These are phyloP conservation scores for Psococerastis gibbosa DNA, from an alignment of 2,888 invertebrate species.

Conservation along the genomic window DNA sequence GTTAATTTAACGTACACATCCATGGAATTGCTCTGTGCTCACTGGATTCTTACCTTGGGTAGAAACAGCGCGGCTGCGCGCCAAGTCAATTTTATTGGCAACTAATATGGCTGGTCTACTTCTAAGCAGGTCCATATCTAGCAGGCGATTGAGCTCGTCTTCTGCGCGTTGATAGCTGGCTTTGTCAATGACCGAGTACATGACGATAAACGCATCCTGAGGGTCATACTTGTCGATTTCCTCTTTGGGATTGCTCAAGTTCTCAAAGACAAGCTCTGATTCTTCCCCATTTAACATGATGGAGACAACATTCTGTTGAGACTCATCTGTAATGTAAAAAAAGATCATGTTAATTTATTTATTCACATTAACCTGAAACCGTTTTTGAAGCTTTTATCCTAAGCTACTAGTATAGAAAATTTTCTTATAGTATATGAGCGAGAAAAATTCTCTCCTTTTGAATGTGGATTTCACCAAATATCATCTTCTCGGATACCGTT, in stretches of 20 bases:
- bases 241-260: constrained; percentile 51
- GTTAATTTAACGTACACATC: too few relatives aligned
- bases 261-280: constrained; percentile 75
- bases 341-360: too few relatives aligned
- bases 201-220: constrained; percentile 57
- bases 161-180: constrained; percentile 70
- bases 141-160: constrained; percentile 53
- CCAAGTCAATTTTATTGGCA: constrained; percentile 87
- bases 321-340: constrained; percentile 34
- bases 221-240: constrained; percentile 15
- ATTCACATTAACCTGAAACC: too few relatives aligned
- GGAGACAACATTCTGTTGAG: constrained; percentile 69
- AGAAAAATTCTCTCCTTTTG: too few relatives aligned
- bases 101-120: constrained; percentile 68
- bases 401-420: too few relatives aligned
- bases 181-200: constrained; percentile 84
- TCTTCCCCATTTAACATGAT: constrained; percentile 87
- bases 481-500: too few relatives aligned
- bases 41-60: too few relatives aligned
- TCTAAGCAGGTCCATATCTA: constrained; percentile 58
- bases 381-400: too few relatives aligned
- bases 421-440: too few relatives aligned
- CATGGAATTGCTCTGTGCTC: too few relatives aligned
- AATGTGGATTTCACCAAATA: too few relatives aligned
- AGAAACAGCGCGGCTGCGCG: constrained; percentile 70